Conservation (phyloP, 2,888 invertebrate species). For the Cephus runcator region DNA sequence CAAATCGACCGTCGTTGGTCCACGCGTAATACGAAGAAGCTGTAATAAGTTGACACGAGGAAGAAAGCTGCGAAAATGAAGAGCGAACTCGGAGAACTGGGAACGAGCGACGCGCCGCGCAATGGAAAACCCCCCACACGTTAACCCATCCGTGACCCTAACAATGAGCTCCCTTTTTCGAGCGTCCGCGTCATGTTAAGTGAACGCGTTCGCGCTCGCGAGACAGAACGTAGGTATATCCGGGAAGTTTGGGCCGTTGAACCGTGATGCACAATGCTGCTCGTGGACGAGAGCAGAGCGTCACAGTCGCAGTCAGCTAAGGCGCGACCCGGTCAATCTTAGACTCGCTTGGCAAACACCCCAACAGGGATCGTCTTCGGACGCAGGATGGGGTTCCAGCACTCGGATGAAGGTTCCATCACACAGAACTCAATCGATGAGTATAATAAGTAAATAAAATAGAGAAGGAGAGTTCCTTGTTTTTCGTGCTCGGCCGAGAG, state of each 20-base stretch:
- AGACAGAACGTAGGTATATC: constrained; percentile 52
- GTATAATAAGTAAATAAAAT: not conserved
- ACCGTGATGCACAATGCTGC: constrained; percentile 49
- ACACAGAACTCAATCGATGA: not conserved
- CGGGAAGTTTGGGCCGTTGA: constrained; percentile 65
- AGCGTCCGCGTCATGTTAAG: constrained; percentile 25
- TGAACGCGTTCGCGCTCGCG: not conserved
- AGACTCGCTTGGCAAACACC: too few relatives aligned
- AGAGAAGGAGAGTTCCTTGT: not conserved
- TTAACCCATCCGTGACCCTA: not conserved
- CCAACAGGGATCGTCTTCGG: too few relatives aligned
- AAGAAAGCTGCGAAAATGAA: too few relatives aligned
- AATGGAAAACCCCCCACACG: constrained; percentile 2
- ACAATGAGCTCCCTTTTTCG: constrained; percentile 32
- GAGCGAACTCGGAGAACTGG: too few relatives aligned
- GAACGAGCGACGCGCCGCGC: too few relatives aligned
- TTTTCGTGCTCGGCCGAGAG: not conserved
- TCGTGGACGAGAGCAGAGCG: constrained; percentile 16
- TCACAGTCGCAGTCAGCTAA: constrained; percentile 15
- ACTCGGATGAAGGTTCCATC: not conserved
- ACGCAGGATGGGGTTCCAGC: too few relatives aligned
- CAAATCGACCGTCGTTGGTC: too few relatives aligned
- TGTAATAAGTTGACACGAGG: too few relatives aligned
- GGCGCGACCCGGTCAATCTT: constrained; percentile 6
- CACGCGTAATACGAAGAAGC: too few relatives aligned